A percentile compares a stretch with the other conserved stretches of the same genome.
Evolutionary conservation across 1,140 invertebrate genomes (phyloP).

Genomic region (Drosophila aff.): DNA sequence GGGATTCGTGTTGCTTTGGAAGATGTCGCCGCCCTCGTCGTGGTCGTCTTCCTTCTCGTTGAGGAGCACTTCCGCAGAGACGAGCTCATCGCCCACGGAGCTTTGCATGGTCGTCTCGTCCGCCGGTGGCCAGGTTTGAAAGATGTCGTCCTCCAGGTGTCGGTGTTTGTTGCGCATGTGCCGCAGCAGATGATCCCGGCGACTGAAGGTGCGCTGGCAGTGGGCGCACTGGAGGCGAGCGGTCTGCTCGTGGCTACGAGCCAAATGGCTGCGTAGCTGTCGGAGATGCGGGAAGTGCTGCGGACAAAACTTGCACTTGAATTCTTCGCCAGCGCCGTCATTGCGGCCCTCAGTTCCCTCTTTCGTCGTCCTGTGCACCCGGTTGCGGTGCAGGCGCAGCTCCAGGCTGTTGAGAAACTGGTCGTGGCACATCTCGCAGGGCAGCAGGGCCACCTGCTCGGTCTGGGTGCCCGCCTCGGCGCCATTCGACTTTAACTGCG

Average conservation of each 20-base stretch:
- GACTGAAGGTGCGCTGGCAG: conserved; percentile 63
- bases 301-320: conserved; percentile 68
- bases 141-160: conserved; percentile 11
- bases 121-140: conserved; percentile 12
- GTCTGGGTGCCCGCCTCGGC: conserved; percentile 73
- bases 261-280: conserved; percentile 64
- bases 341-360: conserved; percentile 2
- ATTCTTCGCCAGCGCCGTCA: conserved; percentile 23
- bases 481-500: conserved; percentile 20
- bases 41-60: conserved; percentile 46
- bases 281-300: conserved; percentile 61
- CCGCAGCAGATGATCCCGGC: conserved; percentile 69
- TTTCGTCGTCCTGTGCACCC: conserved; percentile 30
- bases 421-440: conserved; percentile 73
- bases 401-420: conserved; percentile 67
- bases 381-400: conserved; percentile 66
- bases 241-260: conserved; percentile 56
- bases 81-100: conserved; percentile 49
- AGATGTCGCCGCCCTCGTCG: conserved; percentile 10
- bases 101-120: conserved; percentile 53
- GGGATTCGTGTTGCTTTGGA: conserved; percentile 69
- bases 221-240: conserved; percentile 51
- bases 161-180: conserved; percentile 69
- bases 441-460: conserved; percentile 61
- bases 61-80: conserved; percentile 59